phyloP scores from a whole-genome alignment of 2,797 vertebrate genomes.

The Catharus ustulatus region DNA sequence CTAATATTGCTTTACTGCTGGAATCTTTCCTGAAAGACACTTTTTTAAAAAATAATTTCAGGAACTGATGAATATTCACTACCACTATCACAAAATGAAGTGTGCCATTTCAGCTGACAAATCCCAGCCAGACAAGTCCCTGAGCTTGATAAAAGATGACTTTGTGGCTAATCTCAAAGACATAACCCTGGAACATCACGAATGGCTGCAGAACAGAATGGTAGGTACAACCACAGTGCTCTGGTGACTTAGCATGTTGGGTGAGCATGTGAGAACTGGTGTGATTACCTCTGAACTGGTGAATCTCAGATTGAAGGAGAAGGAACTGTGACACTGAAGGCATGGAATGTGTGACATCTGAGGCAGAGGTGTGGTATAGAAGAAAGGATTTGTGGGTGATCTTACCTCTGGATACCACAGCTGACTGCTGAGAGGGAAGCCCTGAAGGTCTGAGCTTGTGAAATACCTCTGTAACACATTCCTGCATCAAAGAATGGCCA shows the following conservation, averaged over 20 bases:
- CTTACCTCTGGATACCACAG: not conserved
- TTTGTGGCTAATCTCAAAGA: constrained; percentile 81
- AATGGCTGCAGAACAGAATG: constrained; percentile 81
- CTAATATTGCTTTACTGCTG: not conserved
- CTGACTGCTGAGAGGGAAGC: not conserved
- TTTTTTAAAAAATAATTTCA: constrained; percentile 30
- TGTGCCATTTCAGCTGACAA: constrained; percentile 68
- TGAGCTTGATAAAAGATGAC: constrained; percentile 83
- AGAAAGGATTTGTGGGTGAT: not conserved
- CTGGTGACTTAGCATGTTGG: not conserved
- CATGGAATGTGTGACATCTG: not conserved
- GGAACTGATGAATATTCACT: constrained; percentile 90
- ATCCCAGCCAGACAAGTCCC: constrained; percentile 68
- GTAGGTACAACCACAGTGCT: constrained; percentile 51
- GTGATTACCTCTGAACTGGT: not conserved
- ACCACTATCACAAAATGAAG: constrained; percentile 89
- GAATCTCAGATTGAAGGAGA: not conserved
- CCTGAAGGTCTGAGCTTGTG: not conserved
- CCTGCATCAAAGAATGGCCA: not conserved
- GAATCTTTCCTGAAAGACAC: not conserved
- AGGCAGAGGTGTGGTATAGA: not conserved
- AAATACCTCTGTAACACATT: not conserved
- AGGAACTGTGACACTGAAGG: not conserved
- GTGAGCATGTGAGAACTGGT: not conserved
- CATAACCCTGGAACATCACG: constrained; percentile 82